phyloP scores from a whole-genome alignment of 2,113 vertebrate genomes.

The Toxotes jaculatrix region DNA sequence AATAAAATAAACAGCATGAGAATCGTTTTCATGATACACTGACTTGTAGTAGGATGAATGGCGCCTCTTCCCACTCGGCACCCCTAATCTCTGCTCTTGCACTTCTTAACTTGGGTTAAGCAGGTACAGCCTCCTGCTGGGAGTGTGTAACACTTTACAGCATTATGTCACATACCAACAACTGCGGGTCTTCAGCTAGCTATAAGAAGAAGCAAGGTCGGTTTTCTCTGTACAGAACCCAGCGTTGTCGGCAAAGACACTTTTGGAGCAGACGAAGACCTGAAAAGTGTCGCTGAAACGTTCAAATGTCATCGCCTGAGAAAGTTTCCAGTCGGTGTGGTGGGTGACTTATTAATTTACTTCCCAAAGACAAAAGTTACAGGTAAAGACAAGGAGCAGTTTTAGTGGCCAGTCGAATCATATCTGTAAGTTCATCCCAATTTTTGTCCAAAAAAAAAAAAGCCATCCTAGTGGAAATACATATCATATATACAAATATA shows the following conservation, averaged over 20 bases:
- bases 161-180: too few relatives aligned
- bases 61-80: too few relatives aligned
- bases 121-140: too few relatives aligned
- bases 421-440: neutral
- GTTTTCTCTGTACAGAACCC: too few relatives aligned
- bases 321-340: slow-evolving; percentile 11
- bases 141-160: too few relatives aligned
- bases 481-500: neutral
- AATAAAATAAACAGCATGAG: too few relatives aligned
- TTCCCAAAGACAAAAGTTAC: slow-evolving; percentile 1
- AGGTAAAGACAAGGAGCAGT: neutral
- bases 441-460: neutral
- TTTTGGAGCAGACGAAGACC: slow-evolving; percentile 5
- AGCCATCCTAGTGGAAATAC: neutral
- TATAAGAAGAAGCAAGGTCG: too few relatives aligned
- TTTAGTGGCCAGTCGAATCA: neutral
- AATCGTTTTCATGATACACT: too few relatives aligned
- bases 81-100: too few relatives aligned
- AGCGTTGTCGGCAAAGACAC: neutral
- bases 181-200: too few relatives aligned
- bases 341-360: slow-evolving; percentile 12
- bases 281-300: slow-evolving; percentile 3
- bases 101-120: too few relatives aligned
- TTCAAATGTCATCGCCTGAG: slow-evolving; percentile 35
- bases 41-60: too few relatives aligned